Evolutionary conservation across 2,888 invertebrate genomes (phyloP), one percentile per base, ranked within the genome.

Genomic region (Onchidella celtica): DNA sequence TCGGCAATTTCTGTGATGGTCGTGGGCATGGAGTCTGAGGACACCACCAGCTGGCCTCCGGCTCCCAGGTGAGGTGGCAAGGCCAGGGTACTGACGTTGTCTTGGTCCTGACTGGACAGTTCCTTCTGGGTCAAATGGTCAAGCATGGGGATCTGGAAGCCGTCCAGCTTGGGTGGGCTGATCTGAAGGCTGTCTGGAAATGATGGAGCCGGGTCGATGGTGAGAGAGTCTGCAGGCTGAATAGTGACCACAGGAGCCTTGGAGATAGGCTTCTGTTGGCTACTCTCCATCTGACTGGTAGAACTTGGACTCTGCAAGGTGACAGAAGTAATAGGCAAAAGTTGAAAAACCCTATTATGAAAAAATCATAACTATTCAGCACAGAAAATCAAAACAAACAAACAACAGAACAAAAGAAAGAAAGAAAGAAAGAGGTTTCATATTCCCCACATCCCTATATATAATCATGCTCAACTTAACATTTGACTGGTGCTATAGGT

Each of bases 1-100:
- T 81, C 85, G 4, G 83, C 87, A n/a, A 89, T 83, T 61, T 89
- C 89, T 21, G 85, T 87, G 34, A 90, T 85, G 0, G 89, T 88
- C 27, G 88, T 84, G n/a, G 88, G 88, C 38, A 88, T 83, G 6
- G 82, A 84, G 24, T 87, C 86, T 14, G 88, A 86, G 21, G 88
- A 84, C 3, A 88, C 59, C 11, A 89, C 84, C 32, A 84, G 40
- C 21, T 74, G 74, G 27, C 63, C 40, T n/a, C n/a, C n/a, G n/a
- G 29, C 38, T n/a, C 57, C 21, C 57, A 73, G n/a, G 6, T 73
- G 29, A 3, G 63, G 34, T 14, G 24, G 29, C 3, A 36, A 11
- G 3, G 34, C 29, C 21, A 65, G 68, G 0, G 3, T 40, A 63
- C 59, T 88, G 24, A 90, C 90, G 68, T 88, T 86, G 70, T 90